phyloP scores from a whole-genome alignment of 1,140 invertebrate species.

The Panulirus ornatus region DNA sequence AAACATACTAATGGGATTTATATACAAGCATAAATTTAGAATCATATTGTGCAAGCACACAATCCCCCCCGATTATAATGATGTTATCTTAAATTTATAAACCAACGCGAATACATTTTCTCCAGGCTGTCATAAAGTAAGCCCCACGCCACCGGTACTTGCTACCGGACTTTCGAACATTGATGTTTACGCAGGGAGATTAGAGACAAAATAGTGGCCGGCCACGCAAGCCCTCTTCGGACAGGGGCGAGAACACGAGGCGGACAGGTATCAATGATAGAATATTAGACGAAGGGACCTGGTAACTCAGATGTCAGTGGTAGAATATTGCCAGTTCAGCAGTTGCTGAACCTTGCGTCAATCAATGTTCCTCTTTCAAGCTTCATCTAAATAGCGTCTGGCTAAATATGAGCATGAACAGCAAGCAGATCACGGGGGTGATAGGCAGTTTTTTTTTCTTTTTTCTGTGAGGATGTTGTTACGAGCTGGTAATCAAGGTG shows the following conservation, averaged over 20 bases:
- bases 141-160: not conserved
- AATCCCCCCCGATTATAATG: conserved; percentile 50
- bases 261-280: conserved; percentile 48
- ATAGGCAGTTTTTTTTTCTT: no score
- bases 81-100: conserved; percentile 68
- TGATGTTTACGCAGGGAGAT: conserved; percentile 44
- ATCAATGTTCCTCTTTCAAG: no score
- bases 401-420: no score
- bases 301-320: conserved; percentile 20
- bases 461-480: no score
- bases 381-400: no score
- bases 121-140: conserved; percentile 30
- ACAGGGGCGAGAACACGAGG: conserved; percentile 2
- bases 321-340: not conserved
- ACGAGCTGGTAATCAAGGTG: no score
- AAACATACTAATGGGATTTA: conserved; percentile 65
- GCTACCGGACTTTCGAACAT: conserved; percentile 64
- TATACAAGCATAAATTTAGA: conserved; percentile 60
- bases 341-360: not conserved
- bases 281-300: not conserved
- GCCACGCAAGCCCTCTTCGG: conserved; percentile 5
- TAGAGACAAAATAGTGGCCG: conserved; percentile 35
- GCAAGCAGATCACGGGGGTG: no score
- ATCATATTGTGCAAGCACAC: conserved; percentile 58
- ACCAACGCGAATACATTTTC: conserved; percentile 42